Percentiles rank a stretch among this genome's conserved stretches.
Evolutionary conservation across 1,140 invertebrate genomes (phyloP).

Genomic region (Vollenhovia emeryi): DNA sequence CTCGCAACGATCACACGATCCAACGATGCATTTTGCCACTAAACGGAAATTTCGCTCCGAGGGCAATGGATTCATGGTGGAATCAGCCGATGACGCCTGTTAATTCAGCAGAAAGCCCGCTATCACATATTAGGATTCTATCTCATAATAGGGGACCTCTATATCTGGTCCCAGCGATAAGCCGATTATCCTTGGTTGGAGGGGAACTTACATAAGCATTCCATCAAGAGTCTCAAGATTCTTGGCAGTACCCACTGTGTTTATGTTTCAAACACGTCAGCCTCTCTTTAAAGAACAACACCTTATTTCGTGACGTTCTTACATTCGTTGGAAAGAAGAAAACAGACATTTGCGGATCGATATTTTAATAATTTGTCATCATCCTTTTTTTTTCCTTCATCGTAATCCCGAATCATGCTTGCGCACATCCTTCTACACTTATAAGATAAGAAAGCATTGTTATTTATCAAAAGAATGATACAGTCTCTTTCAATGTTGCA

Average conservation of each 20-base stretch:
- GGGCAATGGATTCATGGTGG: no score
- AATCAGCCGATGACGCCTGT: no score
- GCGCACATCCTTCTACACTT: not conserved
- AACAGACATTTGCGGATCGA: not conserved
- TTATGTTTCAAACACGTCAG: constrained; percentile 38
- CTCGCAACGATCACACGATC: no score
- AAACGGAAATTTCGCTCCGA: no score
- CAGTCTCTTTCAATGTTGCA: not conserved
- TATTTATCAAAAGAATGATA: not conserved
- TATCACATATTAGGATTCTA: no score
- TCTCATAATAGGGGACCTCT: no score
- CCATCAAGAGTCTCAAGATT: constrained; percentile 29
- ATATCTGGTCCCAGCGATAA: not conserved
- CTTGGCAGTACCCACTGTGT: constrained; percentile 41
- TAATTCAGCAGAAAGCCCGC: no score
- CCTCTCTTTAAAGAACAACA: constrained; percentile 27
- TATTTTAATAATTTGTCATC: not conserved
- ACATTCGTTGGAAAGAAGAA: not conserved
- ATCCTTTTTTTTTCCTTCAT: not conserved
- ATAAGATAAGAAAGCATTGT: not conserved
- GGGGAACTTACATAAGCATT: constrained; percentile 26
- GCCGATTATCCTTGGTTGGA: not conserved
- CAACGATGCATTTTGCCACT: no score
- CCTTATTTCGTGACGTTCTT: not conserved
- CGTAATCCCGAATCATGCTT: not conserved